Evolutionary conservation across 2,888 invertebrate genomes (phyloP).

Genomic region (Plebejus melissa): DNA sequence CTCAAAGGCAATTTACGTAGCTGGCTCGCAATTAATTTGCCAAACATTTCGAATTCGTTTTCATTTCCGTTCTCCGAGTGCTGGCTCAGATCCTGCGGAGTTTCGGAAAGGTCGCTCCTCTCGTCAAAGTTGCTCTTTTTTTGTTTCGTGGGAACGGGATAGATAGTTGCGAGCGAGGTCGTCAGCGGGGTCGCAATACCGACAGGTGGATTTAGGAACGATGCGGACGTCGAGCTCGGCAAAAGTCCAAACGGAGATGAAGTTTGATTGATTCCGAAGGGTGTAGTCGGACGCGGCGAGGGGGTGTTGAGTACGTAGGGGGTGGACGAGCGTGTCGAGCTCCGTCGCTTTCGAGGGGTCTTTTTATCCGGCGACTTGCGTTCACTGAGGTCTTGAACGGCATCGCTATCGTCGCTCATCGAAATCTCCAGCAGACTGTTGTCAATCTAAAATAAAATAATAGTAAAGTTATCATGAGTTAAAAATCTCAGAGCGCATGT

Average conservation of each 20-base stretch:
- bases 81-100: constrained; percentile 70
- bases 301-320: constrained; percentile 73
- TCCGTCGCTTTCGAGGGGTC: constrained; percentile 68
- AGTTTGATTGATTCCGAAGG: constrained; percentile 64
- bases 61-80: constrained; percentile 69
- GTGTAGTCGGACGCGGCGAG: constrained; percentile 68
- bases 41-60: constrained; percentile 75
- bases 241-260: constrained; percentile 62
- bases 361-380: constrained; percentile 72
- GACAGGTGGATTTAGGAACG: constrained; percentile 70
- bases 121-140: constrained; percentile 60
- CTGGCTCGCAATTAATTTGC: constrained; percentile 71
- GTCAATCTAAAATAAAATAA: constrained; percentile 60
- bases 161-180: constrained; percentile 68
- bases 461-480: constrained; percentile 40
- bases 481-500: constrained; percentile 40
- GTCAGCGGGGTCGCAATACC: constrained; percentile 72
- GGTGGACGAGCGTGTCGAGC: constrained; percentile 68
- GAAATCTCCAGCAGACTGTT: constrained; percentile 70
- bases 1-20: constrained; percentile 67
- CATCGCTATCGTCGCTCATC: constrained; percentile 71
- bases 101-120: constrained; percentile 57
- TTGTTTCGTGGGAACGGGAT: constrained; percentile 66
- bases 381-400: constrained; percentile 70
- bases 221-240: constrained; percentile 59